Conservation (phyloP, 1,140 invertebrate genomes). For the Eurosta solidaginis region DNA sequence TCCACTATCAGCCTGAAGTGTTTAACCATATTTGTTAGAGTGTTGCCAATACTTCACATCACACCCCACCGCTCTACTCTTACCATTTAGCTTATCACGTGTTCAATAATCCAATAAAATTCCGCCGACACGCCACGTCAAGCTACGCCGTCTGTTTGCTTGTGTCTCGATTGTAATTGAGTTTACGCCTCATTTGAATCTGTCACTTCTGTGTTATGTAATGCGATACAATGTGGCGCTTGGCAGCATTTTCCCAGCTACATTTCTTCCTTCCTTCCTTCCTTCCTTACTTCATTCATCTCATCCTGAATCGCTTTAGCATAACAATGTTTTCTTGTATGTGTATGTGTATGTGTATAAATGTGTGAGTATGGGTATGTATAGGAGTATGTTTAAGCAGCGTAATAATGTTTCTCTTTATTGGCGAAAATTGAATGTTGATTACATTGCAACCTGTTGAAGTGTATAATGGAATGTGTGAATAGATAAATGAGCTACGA, state of each 20-base stretch:
- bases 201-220: slow-evolving; percentile 15
- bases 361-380: too few relatives aligned
- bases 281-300: neutral
- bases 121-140: slow-evolving; percentile 15
- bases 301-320: neutral
- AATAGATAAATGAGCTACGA: neutral
- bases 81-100: neutral
- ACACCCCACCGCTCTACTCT: neutral
- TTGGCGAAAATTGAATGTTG: slow-evolving; percentile 28
- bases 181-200: slow-evolving; percentile 31
- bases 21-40: too few relatives aligned
- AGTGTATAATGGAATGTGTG: neutral
- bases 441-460: slow-evolving; percentile 27
- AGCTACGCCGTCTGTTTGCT: too few relatives aligned
- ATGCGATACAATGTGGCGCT: neutral
- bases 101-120: slow-evolving; percentile 28
- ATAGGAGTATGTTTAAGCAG: neutral
- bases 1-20: too few relatives aligned
- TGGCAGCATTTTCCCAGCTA: neutral
- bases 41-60: too few relatives aligned
- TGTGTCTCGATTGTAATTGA: neutral
- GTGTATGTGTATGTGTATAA: too few relatives aligned
- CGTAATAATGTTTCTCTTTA: slow-evolving; percentile 11
- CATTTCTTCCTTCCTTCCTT: too few relatives aligned
- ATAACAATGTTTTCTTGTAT: neutral